Evolutionary conservation across 2,113 vertebrate genomes (phyloP).

Genomic region (Antennarius striatus): DNA sequence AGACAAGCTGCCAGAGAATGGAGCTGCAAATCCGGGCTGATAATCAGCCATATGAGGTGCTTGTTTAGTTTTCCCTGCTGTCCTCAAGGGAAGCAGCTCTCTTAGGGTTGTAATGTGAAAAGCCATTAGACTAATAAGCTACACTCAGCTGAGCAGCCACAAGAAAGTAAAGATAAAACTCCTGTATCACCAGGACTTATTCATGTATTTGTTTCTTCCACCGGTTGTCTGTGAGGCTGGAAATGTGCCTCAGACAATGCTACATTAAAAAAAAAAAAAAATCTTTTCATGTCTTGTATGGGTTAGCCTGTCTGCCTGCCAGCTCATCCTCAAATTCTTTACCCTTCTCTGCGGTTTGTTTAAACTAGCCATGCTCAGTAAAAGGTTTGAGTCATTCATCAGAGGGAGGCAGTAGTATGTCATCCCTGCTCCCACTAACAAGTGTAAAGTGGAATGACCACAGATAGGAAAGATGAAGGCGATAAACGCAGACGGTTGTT

Average conservation of each 20-base stretch:
- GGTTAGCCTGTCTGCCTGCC: neutral
- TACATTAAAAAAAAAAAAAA: no score
- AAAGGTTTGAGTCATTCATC: slow-evolving; percentile 46
- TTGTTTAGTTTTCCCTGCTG: slow-evolving; percentile 36
- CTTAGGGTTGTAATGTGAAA: slow-evolving; percentile 50
- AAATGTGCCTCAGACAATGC: no score
- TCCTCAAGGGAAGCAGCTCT: slow-evolving; percentile 12
- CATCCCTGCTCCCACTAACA: no score
- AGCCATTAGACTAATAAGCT: slow-evolving; percentile 56
- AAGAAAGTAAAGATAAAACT: no score
- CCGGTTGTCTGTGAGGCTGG: no score
- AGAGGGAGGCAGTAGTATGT: neutral
- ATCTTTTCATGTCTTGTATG: slow-evolving; percentile 5
- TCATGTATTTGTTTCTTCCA: neutral
- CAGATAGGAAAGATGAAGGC: no score
- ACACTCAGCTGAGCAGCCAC: slow-evolving; percentile 26
- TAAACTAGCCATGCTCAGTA: slow-evolving; percentile 8
- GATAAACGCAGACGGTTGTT: no score
- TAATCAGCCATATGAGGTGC: slow-evolving; percentile 22
- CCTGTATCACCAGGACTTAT: no score
- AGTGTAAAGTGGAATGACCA: no score
- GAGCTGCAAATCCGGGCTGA: slow-evolving; percentile 15
- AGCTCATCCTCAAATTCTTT: slow-evolving; percentile 1
- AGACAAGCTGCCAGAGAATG: slow-evolving; percentile 8
- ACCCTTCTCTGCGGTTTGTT: slow-evolving; percentile 2